A percentile compares a stretch with the other conserved stretches of the same genome.
phyloP scores from a whole-genome alignment of 2,113 vertebrate genomes.

The Gulo gulo region DNA sequence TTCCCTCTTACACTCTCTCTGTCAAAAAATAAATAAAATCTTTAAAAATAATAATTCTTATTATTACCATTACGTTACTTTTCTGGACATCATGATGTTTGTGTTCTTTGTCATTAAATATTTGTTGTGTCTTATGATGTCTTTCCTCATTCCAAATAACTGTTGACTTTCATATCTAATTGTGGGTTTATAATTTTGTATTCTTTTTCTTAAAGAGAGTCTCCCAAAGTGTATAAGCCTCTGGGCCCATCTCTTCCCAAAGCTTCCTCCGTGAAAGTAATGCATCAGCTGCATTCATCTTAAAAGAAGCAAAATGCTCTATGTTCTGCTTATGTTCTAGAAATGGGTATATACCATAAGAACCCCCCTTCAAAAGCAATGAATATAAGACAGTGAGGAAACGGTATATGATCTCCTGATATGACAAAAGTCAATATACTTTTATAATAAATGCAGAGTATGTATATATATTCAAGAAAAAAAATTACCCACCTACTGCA shows the following conservation, averaged over 20 bases:
- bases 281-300: background rate
- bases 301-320: background rate
- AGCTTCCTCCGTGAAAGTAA: background rate
- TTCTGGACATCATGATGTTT: background rate
- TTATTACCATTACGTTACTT: background rate
- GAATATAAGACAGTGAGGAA: background rate
- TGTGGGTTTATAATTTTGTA: background rate
- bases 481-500: background rate
- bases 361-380: background rate
- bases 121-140: background rate
- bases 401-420: background rate
- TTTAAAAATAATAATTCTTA: no score
- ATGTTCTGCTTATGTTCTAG: background rate
- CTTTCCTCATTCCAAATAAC: constrained; percentile 6
- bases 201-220: background rate
- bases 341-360: background rate
- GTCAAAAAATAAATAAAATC: no score
- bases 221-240: background rate
- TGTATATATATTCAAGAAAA: background rate
- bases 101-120: background rate
- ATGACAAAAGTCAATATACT: background rate
- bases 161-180: background rate
- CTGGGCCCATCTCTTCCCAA: background rate
- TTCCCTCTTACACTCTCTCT: no score
- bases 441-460: background rate